Percentiles rank a stretch among this genome's conserved stretches.
Conservation (phyloP, 92 coral and sea anemone species). For the Bergia sp. region DNA sequence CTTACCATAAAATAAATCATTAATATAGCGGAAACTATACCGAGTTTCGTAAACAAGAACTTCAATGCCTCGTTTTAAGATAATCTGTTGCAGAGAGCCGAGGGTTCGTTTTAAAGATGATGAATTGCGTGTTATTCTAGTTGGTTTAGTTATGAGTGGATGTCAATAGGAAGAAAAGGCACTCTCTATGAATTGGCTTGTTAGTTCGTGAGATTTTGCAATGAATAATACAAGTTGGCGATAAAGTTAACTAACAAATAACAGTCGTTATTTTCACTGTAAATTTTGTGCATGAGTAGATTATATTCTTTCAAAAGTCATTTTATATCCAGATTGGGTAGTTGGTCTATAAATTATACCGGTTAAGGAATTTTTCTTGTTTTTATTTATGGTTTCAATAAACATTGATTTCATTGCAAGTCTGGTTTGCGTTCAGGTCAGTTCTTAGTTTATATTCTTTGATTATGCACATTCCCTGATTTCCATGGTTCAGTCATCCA, state of each 20-base stretch:
- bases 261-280: slow-evolving; percentile 22
- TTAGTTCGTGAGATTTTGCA: background rate
- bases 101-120: background rate
- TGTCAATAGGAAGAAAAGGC: background rate
- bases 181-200: slow-evolving; percentile 25
- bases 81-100: too few species aligned
- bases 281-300: slow-evolving; percentile 29
- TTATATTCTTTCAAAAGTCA: slow-evolving; percentile 13
- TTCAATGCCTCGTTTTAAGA: too few species aligned
- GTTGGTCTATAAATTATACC: slow-evolving; percentile 52
- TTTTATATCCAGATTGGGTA: slow-evolving; percentile 28
- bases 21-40: too few species aligned
- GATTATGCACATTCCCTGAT: background rate
- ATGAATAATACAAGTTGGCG: slow-evolving; percentile 26
- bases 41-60: too few species aligned
- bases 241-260: slow-evolving; percentile 54
- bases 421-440: background rate
- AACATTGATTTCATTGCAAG: slow-evolving; percentile 15
- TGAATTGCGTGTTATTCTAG: slow-evolving; percentile 11
- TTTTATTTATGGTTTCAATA: slow-evolving; percentile 40
- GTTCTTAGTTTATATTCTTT: background rate
- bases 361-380: slow-evolving; percentile 19
- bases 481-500: slow-evolving; percentile 6
- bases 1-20: too few species aligned
- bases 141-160: background rate